These are phyloP conservation scores for Cryptotis parvus DNA, from an alignment of 2,113 vertebrate genomes.

Conservation along the genomic window DNA sequence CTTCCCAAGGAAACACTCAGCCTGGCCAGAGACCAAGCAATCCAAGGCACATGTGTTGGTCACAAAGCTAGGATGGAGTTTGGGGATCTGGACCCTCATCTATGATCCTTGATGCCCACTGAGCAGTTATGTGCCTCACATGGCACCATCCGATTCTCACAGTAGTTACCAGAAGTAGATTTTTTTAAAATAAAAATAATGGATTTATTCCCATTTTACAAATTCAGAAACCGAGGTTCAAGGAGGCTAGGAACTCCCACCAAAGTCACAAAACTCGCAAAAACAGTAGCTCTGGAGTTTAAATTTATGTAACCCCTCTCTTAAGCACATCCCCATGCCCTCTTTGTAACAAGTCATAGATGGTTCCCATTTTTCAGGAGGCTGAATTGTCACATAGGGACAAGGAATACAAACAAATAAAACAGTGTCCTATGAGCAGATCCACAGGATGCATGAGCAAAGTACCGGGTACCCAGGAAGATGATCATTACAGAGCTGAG, in stretches of 20 bases:
- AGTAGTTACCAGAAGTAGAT: background rate
- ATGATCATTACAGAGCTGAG: background rate
- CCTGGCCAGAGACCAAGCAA: background rate
- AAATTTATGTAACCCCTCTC: background rate
- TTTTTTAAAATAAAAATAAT: background rate
- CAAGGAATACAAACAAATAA: background rate
- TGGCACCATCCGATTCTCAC: background rate
- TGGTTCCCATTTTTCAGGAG: background rate
- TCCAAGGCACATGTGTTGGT: too few species aligned
- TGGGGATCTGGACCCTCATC: background rate
- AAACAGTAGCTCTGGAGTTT: background rate
- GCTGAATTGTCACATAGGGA: background rate
- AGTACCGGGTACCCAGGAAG: background rate
- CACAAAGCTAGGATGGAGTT: accelerated
- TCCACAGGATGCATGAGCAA: background rate
- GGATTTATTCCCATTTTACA: conserved; percentile 11
- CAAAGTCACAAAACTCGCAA: background rate
- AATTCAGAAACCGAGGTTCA: conserved; percentile 16
- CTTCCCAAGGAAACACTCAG: background rate
- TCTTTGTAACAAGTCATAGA: background rate
- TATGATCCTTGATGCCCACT: background rate
- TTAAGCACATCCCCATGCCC: background rate
- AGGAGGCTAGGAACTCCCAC: background rate
- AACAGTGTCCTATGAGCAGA: background rate
- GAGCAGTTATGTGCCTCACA: background rate